Conservation (phyloP, 2,888 invertebrate species). For the Cerastis leucographa region DNA sequence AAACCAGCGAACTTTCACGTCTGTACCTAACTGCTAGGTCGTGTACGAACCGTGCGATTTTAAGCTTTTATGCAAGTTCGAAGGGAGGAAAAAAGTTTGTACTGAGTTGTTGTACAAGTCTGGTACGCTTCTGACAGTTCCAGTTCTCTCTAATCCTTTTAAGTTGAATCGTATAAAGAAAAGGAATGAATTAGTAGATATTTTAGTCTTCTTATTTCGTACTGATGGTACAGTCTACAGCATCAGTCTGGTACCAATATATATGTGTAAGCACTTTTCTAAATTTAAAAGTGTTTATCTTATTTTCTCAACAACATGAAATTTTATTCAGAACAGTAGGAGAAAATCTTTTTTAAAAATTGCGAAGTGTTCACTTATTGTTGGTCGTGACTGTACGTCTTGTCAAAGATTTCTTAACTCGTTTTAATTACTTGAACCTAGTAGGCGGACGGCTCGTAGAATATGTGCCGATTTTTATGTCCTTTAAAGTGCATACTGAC, state of each 20-base stretch:
- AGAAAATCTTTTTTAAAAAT: too few species aligned
- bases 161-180: background rate
- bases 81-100: constrained; percentile 32
- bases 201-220: background rate
- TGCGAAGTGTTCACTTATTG: too few species aligned
- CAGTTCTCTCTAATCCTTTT: constrained; percentile 13
- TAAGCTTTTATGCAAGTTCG: constrained; percentile 44
- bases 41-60: constrained; percentile 21
- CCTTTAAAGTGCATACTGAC: background rate
- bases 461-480: background rate
- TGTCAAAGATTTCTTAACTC: background rate
- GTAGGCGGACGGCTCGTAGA: background rate
- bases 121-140: constrained; percentile 16
- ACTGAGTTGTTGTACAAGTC: constrained; percentile 30
- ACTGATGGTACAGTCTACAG: too few species aligned
- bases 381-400: background rate
- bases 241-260: too few species aligned
- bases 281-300: too few species aligned
- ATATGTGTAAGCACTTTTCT: too few species aligned
- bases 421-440: background rate
- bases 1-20: constrained; percentile 32
- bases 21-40: constrained; percentile 23
- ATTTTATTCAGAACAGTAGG: too few species aligned
- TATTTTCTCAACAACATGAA: too few species aligned
- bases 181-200: background rate